Evolutionary conservation across 2,797 vertebrate species (phyloP), one percentile per base, ranked within the genome.

Genomic region (Sciaenops ocellatus): DNA sequence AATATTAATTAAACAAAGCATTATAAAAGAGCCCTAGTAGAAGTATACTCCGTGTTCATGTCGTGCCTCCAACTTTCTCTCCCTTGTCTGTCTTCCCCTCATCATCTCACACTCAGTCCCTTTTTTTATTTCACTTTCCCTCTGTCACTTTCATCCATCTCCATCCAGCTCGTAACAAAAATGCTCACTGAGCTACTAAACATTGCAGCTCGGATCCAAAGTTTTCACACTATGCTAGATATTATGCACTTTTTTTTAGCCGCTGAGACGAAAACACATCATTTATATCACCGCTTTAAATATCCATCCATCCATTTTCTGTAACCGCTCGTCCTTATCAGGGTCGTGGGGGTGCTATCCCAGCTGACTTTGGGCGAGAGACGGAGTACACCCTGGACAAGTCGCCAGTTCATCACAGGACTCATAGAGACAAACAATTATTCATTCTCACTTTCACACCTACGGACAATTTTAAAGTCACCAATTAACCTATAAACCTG

Each of bases 131-230:
- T 41, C 2, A 10, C 26, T 64, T 64, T 82, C 22, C 44, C 28
- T 38, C 11, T 12, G 5, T 61, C 55, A 18, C 57, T 65, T 34
- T 69, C 69, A 59, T 55, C 52, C 26, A 20, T 67, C 30, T 34
- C 30, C 30, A 34, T 34, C 6, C 30, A 34, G 30, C 34, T 38
- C 34, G 9, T 38, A 38, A 38, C 34, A 38, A 2, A 38, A 46
- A 71, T 52, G 41, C 73, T 69, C 47, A 50, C 44, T 47, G 16
- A 62, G 56, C 22, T 28, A 42, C n/a, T 46, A 59, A 84, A 77
- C 61, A 72, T 2, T 30, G 55, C 16, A 74, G 52, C 6, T 26
- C 16, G 13, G n/a, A 64, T 41, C 1, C 0, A 65, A 61, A 48
- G 4, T 73, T 76, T 72, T 56, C 17, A 56, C 4, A 55, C 44